phyloP scores from a whole-genome alignment of 2,113 vertebrate genomes.

The Prinia subflava region DNA sequence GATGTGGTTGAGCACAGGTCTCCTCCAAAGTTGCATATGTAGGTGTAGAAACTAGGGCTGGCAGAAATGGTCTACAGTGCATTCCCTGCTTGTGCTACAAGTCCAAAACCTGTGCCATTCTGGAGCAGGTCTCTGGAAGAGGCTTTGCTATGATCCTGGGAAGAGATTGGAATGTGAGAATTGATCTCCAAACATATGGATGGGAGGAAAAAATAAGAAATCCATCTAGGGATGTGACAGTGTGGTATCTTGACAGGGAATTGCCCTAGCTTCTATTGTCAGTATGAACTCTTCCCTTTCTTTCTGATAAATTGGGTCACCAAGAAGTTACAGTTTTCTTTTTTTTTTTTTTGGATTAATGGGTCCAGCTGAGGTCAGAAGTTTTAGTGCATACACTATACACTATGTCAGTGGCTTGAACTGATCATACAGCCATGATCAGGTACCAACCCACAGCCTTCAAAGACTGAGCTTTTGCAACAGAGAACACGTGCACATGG shows the following conservation, averaged over 20 bases:
- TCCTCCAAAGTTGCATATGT: background rate
- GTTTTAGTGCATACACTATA: background rate
- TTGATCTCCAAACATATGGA: background rate
- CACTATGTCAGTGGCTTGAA: background rate
- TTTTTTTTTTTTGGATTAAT: background rate
- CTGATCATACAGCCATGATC: background rate
- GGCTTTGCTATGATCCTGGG: background rate
- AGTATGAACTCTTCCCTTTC: background rate
- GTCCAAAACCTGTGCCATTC: background rate
- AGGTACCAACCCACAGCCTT: background rate
- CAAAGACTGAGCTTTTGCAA: background rate
- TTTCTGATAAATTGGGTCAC: background rate
- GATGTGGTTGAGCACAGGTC: background rate
- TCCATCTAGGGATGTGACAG: background rate
- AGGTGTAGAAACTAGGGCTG: background rate
- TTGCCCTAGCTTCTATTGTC: background rate
- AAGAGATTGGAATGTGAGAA: background rate
- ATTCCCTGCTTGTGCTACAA: background rate
- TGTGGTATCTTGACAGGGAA: background rate
- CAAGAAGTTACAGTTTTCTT: background rate
- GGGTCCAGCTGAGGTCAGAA: background rate
- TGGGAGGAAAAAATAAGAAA: background rate
- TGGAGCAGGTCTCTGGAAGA: background rate
- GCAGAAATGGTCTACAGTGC: background rate
- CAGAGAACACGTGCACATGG: background rate